Evolutionary conservation across 2,113 vertebrate genomes (phyloP).

Genomic region (Phalacrocorax carbo): DNA sequence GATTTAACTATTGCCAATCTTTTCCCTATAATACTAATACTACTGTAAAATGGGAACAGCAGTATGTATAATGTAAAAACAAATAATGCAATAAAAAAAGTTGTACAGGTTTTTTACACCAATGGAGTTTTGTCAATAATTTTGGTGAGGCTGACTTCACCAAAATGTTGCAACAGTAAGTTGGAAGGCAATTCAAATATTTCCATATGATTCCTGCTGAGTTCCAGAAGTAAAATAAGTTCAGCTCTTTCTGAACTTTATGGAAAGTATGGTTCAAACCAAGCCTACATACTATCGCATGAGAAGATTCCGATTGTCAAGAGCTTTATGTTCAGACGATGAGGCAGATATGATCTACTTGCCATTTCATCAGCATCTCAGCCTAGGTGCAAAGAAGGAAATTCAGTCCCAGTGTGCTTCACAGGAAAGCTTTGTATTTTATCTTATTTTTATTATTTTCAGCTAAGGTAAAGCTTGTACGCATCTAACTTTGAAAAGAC

Average conservation of each 20-base stretch:
- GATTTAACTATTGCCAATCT: neutral
- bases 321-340: neutral
- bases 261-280: neutral
- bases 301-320: neutral
- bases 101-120: neutral
- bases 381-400: neutral
- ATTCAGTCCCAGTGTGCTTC: neutral
- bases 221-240: neutral
- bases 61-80: neutral
- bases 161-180: neutral
- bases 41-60: neutral
- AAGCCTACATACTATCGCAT: neutral
- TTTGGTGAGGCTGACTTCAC: neutral
- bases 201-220: neutral
- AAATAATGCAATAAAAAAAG: neutral
- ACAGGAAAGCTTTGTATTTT: neutral
- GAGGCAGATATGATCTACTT: neutral
- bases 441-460: conserved; percentile 19
- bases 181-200: neutral
- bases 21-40: neutral
- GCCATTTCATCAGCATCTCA: conserved; percentile 20
- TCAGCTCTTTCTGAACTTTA: neutral
- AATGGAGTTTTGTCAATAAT: neutral
- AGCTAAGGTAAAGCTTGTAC: neutral
- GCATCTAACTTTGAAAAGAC: conserved; percentile 11